These are phyloP conservation scores for Drosophila hydei DNA, from an alignment of 1,140 invertebrate genomes.

Conservation along the genomic window DNA sequence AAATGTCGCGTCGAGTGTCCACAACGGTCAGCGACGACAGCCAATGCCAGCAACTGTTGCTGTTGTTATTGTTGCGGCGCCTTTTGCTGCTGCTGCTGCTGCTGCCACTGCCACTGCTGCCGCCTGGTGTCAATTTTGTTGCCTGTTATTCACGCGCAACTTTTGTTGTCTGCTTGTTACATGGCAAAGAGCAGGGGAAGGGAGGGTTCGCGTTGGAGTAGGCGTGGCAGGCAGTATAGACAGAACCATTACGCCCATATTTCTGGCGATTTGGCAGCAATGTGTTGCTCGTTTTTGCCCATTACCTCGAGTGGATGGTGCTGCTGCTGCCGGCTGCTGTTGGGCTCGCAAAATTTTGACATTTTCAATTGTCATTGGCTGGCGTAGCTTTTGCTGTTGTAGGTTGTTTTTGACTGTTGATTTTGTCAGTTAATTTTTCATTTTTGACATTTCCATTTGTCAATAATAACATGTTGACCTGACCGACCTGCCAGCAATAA, in stretches of 20 bases:
- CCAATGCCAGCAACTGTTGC: conserved; percentile 27
- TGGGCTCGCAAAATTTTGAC: conserved; percentile 65
- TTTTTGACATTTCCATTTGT: conserved; percentile 82
- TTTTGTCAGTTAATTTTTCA: conserved; percentile 79
- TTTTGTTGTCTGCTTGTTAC: conserved; percentile 40
- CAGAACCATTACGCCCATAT: conserved; percentile 53
- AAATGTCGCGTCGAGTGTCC: conserved; percentile 60
- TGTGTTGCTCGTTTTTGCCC: conserved; percentile 33
- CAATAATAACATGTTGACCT: conserved; percentile 78
- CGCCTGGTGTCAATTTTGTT: conserved; percentile 52
- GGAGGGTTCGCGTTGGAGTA: no score
- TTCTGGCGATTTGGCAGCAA: conserved; percentile 33
- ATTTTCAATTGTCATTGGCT: conserved; percentile 76
- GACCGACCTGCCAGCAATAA: conserved; percentile 18
- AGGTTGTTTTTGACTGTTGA: conserved; percentile 54
- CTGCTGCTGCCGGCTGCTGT: conserved; percentile 16
- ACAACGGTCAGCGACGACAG: conserved; percentile 58
- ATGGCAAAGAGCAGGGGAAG: not conserved
- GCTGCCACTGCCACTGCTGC: conserved; percentile 38
- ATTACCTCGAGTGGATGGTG: conserved; percentile 25
- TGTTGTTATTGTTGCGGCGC: conserved; percentile 34
- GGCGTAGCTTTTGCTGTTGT: conserved; percentile 18
- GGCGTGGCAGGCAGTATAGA: not conserved
- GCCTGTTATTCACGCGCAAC: conserved; percentile 47
- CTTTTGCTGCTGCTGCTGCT: conserved; percentile 15